phyloP scores from a whole-genome alignment of 2,797 vertebrate species.

The Rhynchonycteris naso region DNA sequence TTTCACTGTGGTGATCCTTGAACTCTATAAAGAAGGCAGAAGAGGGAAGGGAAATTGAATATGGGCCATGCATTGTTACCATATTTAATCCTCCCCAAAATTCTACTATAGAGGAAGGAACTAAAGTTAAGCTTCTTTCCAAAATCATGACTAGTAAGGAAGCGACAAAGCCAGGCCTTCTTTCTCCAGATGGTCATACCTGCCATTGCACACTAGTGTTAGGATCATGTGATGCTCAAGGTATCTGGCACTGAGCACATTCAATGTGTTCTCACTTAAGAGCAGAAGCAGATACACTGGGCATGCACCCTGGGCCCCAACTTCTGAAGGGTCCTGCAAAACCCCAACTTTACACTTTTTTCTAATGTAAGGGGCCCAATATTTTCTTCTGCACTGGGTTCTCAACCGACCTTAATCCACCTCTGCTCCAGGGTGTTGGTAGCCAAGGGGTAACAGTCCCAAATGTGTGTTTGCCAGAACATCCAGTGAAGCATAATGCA shows the following conservation, averaged over 20 bases:
- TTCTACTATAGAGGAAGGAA: conserved; percentile 28
- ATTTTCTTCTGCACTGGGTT: too few relatives aligned
- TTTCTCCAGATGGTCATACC: not conserved
- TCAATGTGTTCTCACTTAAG: not conserved
- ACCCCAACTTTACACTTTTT: too few relatives aligned
- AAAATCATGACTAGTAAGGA: not conserved
- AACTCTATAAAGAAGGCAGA: not conserved
- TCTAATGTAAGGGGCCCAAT: too few relatives aligned
- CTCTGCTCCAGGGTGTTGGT: not conserved
- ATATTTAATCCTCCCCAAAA: conserved; percentile 21
- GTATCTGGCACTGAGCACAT: not conserved
- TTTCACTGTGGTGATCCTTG: not conserved
- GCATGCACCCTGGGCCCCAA: too few relatives aligned
- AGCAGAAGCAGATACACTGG: too few relatives aligned
- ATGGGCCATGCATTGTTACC: not conserved
- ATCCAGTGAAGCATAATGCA: not conserved
- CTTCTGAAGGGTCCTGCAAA: too few relatives aligned
- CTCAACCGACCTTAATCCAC: too few relatives aligned
- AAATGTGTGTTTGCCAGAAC: not conserved
- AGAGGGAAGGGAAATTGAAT: not conserved
- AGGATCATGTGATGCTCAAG: not conserved
- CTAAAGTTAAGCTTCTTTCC: not conserved
- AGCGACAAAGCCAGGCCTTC: not conserved
- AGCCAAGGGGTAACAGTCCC: not conserved
- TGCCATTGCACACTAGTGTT: not conserved